These are phyloP conservation scores for Ooceraea biroi DNA, from an alignment of 1,140 invertebrate species.

Conservation along the genomic window DNA sequence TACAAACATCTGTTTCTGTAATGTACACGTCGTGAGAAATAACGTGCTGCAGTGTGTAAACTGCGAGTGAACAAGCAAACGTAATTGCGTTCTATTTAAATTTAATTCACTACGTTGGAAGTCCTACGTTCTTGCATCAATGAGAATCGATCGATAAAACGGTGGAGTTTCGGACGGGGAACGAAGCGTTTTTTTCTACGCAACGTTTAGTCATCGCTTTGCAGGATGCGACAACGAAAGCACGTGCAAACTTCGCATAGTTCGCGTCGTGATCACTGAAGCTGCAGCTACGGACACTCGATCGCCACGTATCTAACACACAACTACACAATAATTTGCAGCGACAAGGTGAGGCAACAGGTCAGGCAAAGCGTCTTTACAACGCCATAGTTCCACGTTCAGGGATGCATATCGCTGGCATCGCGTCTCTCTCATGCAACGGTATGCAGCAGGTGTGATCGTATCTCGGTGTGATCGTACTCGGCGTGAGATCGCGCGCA, in stretches of 20 bases:
- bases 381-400: constrained; percentile 4
- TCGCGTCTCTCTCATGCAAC: constrained; percentile 50
- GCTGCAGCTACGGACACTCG: neutral
- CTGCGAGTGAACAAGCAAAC: constrained; percentile 19
- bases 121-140: neutral
- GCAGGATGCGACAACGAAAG: constrained; percentile 31
- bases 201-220: neutral
- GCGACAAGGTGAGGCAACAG: constrained; percentile 15
- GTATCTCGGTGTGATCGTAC: constrained; percentile 18
- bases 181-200: neutral
- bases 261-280: neutral
- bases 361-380: neutral
- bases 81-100: neutral
- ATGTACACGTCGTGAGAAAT: neutral
- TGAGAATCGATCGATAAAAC: neutral
- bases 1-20: neutral
- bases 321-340: constrained; percentile 25
- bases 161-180: neutral
- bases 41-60: constrained; percentile 7
- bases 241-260: constrained; percentile 22
- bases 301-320: neutral
- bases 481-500: constrained; percentile 10
- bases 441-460: neutral
- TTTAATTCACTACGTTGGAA: constrained; percentile 22
- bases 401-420: constrained; percentile 8